A percentile compares a stretch with the other conserved stretches of the same genome.
These are phyloP conservation scores for Carassius auratus DNA, from an alignment of 2,113 vertebrate genomes.

Conservation along the genomic window DNA sequence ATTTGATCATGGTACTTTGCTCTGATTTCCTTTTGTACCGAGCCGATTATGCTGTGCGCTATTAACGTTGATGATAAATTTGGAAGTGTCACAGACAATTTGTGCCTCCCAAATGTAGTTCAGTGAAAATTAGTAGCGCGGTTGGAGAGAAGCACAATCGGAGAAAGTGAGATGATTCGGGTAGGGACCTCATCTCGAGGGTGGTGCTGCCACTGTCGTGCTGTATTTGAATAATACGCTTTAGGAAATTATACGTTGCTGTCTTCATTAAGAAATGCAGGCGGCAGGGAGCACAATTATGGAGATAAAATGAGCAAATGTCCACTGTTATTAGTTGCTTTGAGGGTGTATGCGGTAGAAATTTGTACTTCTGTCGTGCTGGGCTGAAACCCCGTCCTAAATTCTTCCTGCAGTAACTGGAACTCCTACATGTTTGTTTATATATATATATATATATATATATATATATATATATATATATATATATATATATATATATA, in stretches of 20 bases:
- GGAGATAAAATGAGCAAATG: constrained; percentile 33
- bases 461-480: no score
- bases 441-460: no score
- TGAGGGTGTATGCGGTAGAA: constrained; percentile 24
- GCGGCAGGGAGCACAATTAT: constrained; percentile 45
- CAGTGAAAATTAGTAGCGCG: constrained; percentile 24
- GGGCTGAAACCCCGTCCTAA: background rate
- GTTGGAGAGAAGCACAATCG: constrained; percentile 18
- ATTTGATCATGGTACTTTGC: constrained; percentile 29
- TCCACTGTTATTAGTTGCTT: constrained; percentile 41
- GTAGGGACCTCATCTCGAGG: constrained; percentile 29
- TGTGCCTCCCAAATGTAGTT: constrained; percentile 17
- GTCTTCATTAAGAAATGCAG: constrained; percentile 46
- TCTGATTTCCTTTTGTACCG: background rate
- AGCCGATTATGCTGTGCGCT: background rate
- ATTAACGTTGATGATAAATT: constrained; percentile 30
- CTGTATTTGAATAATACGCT: constrained; percentile 38
- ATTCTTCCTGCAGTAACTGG: constrained; percentile 29
- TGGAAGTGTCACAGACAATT: constrained; percentile 34
- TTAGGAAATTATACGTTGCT: constrained; percentile 57
- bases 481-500: no score
- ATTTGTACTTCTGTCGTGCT: background rate
- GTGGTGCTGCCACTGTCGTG: constrained; percentile 32
- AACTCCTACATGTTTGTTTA: constrained; percentile 30
- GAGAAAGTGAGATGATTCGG: constrained; percentile 21